Evolutionary conservation across 2,888 invertebrate genomes (phyloP).

Genomic region (Poecilobothrus nobilitatus): DNA sequence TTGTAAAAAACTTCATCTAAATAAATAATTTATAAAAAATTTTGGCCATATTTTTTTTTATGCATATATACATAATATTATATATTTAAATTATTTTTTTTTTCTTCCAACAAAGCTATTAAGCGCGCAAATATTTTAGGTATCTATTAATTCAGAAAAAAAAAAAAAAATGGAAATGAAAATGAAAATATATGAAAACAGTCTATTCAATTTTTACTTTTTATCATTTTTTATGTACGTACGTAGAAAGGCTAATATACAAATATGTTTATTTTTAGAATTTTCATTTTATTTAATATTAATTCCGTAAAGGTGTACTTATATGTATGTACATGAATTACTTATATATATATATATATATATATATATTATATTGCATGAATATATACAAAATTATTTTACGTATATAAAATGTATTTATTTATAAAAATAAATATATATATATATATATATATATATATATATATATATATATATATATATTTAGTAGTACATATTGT

Average conservation of each 20-base stretch:
- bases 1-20: too few species aligned
- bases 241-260: not conserved
- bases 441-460: conserved; percentile 17
- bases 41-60: too few species aligned
- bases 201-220: too few species aligned
- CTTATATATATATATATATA: conserved; percentile 13
- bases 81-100: too few species aligned
- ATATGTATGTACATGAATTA: conserved; percentile 11
- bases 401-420: too few species aligned
- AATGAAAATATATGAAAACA: too few species aligned
- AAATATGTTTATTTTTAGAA: conserved; percentile 2
- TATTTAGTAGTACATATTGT: conserved; percentile 18
- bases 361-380: conserved; percentile 10
- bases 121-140: not conserved
- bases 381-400: not conserved
- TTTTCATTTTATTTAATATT: not conserved
- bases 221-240: too few species aligned
- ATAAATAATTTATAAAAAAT: too few species aligned
- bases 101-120: not conserved
- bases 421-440: conserved; percentile 11
- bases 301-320: not conserved
- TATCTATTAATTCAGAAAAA: not conserved
- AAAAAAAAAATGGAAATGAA: not conserved
- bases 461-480: conserved; percentile 20
- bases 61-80: too few species aligned